Base-by-base conservation (phyloP, 2,113 vertebrate genomes). In the Cyprinus carpio region DNA sequence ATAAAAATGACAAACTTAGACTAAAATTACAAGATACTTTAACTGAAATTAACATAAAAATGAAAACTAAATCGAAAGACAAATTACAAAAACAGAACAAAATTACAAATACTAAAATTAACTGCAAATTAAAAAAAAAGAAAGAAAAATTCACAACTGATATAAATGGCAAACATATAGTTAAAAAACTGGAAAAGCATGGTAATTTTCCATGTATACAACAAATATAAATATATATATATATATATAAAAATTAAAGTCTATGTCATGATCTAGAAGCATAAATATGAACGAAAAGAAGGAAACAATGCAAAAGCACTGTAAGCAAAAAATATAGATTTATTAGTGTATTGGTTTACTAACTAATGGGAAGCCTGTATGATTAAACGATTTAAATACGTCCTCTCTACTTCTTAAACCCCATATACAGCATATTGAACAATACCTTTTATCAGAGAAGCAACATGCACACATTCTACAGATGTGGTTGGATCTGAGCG, bases 401-500 rank as follows among this genome's bases (percentile, higher is more conserved):
- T 49, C 40, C 25, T 31, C 29, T 46, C n/a, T 13, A 40, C 65
- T 56, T 62, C 16, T n/a, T 69, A 62, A 46, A 60, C 29, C 29
- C 18, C 20, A 15, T 40, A 23, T 40, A 12, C 67, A 23, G 67
- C 23, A 71, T 37, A 23, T 12, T 40, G 34, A n/a, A 43, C 18
- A 25, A 84, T 25, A 75, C 75, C 58, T 75, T n/a, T 75, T 81
- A 86, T 81, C 71, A 46, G 29, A n/a, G 54, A 67, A 40, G 77
- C 80, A 72, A 79, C 62, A n/a, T 49, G 81, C 31, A 71, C 9
- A 23, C 18, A 37, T 11, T 56, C 54, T 56, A 81, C 31, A 69
- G 74, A 81, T 75, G 76, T 15, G 46, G 67, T 77, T 89, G 87
- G 13, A 88, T 79, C 54, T 71, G 34, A 34, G 2, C 13, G 20